phyloP scores from a whole-genome alignment of 2,888 invertebrate species.

The Gortyna flavago region DNA sequence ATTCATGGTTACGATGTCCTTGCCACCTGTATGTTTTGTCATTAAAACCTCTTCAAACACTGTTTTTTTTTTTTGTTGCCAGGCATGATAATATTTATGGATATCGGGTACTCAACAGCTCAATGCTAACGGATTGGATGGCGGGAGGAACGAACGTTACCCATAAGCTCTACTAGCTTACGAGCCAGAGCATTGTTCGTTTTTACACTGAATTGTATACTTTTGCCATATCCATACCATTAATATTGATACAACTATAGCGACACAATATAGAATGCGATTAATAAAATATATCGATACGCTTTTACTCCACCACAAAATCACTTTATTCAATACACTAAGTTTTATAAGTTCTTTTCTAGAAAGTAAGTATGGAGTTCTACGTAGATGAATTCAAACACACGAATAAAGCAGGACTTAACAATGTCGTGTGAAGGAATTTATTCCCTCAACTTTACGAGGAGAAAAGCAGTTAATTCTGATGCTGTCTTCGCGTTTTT shows the following conservation, averaged over 20 bases:
- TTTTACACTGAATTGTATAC: background rate
- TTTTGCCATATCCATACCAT: constrained; percentile 1
- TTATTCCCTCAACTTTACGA: constrained; percentile 73
- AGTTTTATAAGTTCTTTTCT: constrained; percentile 26
- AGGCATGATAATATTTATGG: background rate
- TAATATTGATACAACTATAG: background rate
- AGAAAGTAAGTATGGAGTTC: constrained; percentile 52
- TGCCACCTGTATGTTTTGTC: too few species aligned
- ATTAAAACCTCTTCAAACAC: background rate
- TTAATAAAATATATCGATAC: constrained; percentile 2
- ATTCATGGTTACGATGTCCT: too few species aligned
- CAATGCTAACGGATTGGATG: background rate
- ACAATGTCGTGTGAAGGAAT: constrained; percentile 70
- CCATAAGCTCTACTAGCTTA: constrained; percentile 14
- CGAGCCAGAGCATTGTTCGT: background rate
- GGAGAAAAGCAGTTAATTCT: constrained; percentile 70
- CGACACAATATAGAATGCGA: background rate
- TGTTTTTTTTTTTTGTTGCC: constrained; percentile 2
- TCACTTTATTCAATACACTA: constrained; percentile 4
- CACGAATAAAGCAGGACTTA: constrained; percentile 70
- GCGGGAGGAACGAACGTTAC: background rate
- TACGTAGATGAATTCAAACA: constrained; percentile 64
- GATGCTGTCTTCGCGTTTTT: constrained; percentile 69
- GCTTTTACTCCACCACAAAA: constrained; percentile 3
- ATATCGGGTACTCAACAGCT: constrained; percentile 8